Evolutionary conservation across 2,113 vertebrate species (phyloP).

Genomic region (Henicopernis longicauda): DNA sequence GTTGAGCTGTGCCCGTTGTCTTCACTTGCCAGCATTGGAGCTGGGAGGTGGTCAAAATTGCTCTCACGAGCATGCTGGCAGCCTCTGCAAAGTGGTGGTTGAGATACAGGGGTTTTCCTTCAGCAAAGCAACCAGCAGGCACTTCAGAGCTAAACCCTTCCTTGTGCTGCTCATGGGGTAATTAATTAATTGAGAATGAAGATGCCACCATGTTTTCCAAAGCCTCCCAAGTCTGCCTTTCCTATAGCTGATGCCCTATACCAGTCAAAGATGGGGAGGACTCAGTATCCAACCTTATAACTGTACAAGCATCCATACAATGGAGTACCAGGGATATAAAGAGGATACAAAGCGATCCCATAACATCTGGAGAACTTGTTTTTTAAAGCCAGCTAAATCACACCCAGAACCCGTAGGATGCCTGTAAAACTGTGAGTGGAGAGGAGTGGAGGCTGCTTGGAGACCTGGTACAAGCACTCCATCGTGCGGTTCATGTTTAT

Average conservation of each 20-base stretch:
- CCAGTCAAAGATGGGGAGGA: background rate
- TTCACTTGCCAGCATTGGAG: background rate
- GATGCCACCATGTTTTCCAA: background rate
- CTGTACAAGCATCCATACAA: background rate
- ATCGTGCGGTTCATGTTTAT: rapidly evolving
- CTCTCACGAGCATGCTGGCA: background rate
- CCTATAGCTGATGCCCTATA: background rate
- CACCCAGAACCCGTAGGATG: background rate
- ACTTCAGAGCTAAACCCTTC: background rate
- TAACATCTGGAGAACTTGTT: background rate
- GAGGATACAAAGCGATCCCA: background rate
- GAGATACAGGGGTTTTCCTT: background rate
- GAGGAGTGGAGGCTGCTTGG: background rate
- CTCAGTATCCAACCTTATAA: background rate
- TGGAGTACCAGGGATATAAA: rapidly evolving
- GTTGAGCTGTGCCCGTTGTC: background rate
- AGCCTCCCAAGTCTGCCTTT: background rate
- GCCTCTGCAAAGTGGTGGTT: background rate
- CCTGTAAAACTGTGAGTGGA: background rate
- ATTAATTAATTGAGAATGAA: background rate
- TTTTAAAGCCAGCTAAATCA: background rate
- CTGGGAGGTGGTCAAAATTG: background rate
- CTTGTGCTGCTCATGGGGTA: background rate
- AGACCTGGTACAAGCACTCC: background rate
- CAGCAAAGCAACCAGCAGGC: background rate